Base-by-base conservation (phyloP, 1,140 invertebrate species). In the Drosophila pseudoobscura region DNA sequence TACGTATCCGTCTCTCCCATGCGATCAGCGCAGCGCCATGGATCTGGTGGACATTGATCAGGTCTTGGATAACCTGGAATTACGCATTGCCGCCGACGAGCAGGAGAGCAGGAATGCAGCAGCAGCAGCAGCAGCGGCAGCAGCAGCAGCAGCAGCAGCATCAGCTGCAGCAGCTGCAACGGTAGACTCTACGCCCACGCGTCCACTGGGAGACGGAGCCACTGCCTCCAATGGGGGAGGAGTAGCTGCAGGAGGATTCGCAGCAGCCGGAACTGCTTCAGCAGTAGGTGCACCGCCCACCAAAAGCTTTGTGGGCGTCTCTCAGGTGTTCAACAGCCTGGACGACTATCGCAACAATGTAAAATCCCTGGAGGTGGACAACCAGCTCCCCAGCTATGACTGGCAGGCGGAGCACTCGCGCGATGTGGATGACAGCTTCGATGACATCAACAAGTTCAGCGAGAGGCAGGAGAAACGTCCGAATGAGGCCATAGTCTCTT, bases 1-100 rank as follows among this genome's bases (percentile, higher is more conserved):
- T 11, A 35, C 31, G 31, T 35, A 35, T 35, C 31, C 31, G 31
- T 35, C 31, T 35, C 9, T 35, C 9, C 9, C 31, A 35, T 35
- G 31, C 31, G 31, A 35, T 35, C 60, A 47, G 56, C 46, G 70
- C 58, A 47, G 45, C 46, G 77, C 49, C 51, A 91, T 91, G 91
- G 90, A 91, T 88, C 74, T 91, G 62, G 94, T 97, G 63, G 96
- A 97, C 93, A 93, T 97, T 75, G 96, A 97, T 92, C 96, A 96
- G 93, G 96, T 97, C 76, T 92, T 97, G 52, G 96, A 97, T 92
- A 96, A 97, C 87, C 96, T 97, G 92, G 96, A 97, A 92, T 39
- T 83, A 24, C 62, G 68, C 44, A 68, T 80, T 49, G 70, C 78
- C 20, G 82, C 78, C 13, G 74, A 91, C 46, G 85, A 85, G 44